Percentiles rank a stretch among this genome's conserved stretches.
Evolutionary conservation across 1,140 invertebrate species (phyloP).

Genomic region (Ceratina australensis): DNA sequence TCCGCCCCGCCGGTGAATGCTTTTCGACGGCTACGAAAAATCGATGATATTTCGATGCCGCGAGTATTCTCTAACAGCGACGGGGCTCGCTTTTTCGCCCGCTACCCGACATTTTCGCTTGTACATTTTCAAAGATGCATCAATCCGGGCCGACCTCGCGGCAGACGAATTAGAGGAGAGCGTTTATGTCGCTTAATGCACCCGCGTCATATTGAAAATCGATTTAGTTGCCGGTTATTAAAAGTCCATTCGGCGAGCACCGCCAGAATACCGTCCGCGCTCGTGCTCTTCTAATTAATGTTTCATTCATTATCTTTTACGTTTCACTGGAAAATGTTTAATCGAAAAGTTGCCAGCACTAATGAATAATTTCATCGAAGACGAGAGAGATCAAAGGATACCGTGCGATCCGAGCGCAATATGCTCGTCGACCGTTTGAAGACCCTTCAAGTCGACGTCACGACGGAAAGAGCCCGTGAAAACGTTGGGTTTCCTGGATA

Average conservation of each 20-base stretch:
- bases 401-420: too few species aligned
- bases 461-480: neutral
- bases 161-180: neutral
- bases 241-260: neutral
- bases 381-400: too few species aligned
- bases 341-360: too few species aligned
- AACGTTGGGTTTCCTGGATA: neutral
- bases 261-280: neutral
- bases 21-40: constrained; percentile 8
- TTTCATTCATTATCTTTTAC: too few species aligned
- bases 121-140: constrained; percentile 16
- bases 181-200: neutral
- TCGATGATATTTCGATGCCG: constrained; percentile 16
- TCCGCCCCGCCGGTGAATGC: neutral
- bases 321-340: too few species aligned
- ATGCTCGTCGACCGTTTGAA: neutral
- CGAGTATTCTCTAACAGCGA: neutral
- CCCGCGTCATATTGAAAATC: neutral
- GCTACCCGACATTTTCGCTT: neutral
- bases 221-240: neutral
- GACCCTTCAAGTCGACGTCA: neutral
- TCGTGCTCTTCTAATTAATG: too few species aligned
- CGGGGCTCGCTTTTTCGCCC: neutral
- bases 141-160: neutral
- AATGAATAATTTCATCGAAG: too few species aligned